These are phyloP conservation scores for Dendrophyllia cribrosa DNA, from an alignment of 64 coral and sea anemone genomes.

Conservation along the genomic window DNA sequence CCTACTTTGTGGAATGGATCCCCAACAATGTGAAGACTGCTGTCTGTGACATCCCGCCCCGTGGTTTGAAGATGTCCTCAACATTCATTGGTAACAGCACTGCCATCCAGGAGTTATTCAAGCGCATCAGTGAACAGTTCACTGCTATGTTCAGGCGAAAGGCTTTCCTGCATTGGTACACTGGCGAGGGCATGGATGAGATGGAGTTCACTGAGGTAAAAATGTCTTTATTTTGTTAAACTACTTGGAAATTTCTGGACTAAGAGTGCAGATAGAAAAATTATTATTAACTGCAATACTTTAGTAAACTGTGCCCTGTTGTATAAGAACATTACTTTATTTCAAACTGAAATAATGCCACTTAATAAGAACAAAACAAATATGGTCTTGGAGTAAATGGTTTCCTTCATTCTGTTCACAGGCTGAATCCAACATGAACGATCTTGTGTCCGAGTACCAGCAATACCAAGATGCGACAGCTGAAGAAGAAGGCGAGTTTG, in stretches of 20 bases:
- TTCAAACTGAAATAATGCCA: no score
- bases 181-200: slow-evolving; percentile 80
- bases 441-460: slow-evolving; percentile 74
- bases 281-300: no score
- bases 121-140: slow-evolving; percentile 78
- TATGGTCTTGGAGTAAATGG: no score
- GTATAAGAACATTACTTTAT: no score
- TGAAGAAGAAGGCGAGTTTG: slow-evolving; percentile 74
- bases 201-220: slow-evolving; percentile 80
- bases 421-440: slow-evolving; percentile 80
- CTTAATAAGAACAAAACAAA: no score
- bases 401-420: not conserved
- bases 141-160: slow-evolving; percentile 81
- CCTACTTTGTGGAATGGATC: slow-evolving; percentile 79
- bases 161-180: slow-evolving; percentile 83
- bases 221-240: no score
- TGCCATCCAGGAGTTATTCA: slow-evolving; percentile 73
- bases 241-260: no score
- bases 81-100: slow-evolving; percentile 77
- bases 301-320: no score
- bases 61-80: slow-evolving; percentile 54
- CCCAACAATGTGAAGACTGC: slow-evolving; percentile 77
- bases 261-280: no score
- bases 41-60: slow-evolving; percentile 71
- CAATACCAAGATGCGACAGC: slow-evolving; percentile 78